A percentile compares a stretch with the other conserved stretches of the same genome.
phyloP scores from a whole-genome alignment of 2,113 vertebrate species.

The Pseudopodoces humilis region DNA sequence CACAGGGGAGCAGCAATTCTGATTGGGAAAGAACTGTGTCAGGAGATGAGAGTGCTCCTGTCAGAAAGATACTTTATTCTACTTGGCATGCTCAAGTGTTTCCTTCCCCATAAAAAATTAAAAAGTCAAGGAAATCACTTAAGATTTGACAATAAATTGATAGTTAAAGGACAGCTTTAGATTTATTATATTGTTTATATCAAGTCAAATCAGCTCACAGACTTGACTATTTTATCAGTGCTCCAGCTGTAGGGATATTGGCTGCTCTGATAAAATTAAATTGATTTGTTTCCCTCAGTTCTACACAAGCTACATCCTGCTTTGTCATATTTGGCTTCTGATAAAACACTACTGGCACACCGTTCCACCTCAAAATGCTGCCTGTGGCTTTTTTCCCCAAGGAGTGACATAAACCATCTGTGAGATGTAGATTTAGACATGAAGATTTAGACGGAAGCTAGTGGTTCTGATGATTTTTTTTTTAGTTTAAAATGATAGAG shows the following conservation, averaged over 20 bases:
- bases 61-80: background rate
- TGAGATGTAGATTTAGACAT: background rate
- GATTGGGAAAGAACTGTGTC: accelerated
- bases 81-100: background rate
- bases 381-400: background rate
- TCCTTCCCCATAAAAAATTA: background rate
- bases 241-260: background rate
- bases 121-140: background rate
- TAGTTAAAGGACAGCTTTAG: background rate
- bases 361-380: background rate
- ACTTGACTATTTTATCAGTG: background rate
- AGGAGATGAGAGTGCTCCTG: background rate
- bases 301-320: background rate
- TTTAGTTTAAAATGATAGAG: background rate
- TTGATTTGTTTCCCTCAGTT: background rate
- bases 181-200: background rate
- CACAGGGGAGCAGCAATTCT: background rate
- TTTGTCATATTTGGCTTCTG: background rate
- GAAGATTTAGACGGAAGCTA: background rate
- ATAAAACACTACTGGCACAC: background rate
- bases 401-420: background rate
- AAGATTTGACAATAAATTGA: background rate
- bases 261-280: background rate
- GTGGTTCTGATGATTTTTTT: background rate
- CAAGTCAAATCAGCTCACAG: background rate